phyloP scores from a whole-genome alignment of 2,113 vertebrate genomes.

The Vulpes ferrilata region DNA sequence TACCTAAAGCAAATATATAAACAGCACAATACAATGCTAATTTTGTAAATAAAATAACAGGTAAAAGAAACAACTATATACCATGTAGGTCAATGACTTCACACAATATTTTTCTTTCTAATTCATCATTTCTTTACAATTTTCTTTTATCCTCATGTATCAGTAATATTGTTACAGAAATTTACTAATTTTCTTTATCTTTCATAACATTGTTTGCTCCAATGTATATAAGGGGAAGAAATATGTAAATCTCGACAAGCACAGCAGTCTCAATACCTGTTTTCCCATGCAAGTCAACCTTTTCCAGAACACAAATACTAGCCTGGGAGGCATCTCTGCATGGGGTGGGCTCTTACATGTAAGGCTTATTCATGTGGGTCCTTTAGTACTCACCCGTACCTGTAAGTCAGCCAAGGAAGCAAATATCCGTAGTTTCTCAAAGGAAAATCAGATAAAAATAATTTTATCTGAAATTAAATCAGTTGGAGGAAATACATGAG shows the following conservation, averaged over 20 bases:
- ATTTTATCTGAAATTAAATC: conserved; percentile 75
- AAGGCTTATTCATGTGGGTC: conserved; percentile 51
- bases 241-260: not conserved
- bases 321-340: conserved; percentile 42
- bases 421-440: conserved; percentile 69
- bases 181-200: not conserved
- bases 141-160: not conserved
- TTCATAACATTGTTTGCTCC: not conserved
- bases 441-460: conserved; percentile 77
- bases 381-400: conserved; percentile 31
- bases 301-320: not conserved
- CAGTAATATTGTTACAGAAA: not conserved
- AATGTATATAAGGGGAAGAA: not conserved
- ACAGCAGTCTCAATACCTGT: not conserved
- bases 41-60: conserved; percentile 14
- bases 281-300: conserved; percentile 9
- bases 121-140: not conserved
- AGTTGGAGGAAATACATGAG: conserved; percentile 66
- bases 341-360: conserved; percentile 20
- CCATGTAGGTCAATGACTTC: not conserved
- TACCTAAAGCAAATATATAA: not conserved
- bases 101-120: not conserved
- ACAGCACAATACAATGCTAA: not conserved
- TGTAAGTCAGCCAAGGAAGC: conserved; percentile 75
- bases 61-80: not conserved